Conservation (phyloP, 2,888 invertebrate genomes). For the Chrysolina oricalcia region DNA sequence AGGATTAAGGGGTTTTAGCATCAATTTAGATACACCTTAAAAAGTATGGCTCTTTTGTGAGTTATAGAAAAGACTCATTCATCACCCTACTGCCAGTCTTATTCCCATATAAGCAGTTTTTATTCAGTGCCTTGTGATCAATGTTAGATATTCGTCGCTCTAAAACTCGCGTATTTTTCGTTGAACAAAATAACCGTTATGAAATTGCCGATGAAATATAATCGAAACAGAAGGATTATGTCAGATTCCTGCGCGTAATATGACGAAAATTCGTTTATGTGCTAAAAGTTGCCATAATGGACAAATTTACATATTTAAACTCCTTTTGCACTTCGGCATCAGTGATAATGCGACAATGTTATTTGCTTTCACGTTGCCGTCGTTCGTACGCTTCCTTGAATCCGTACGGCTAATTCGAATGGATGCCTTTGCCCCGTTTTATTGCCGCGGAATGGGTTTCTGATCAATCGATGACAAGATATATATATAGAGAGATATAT, state of each 20-base stretch:
- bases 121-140: too few species aligned
- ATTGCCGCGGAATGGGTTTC: slow-evolving; percentile 45
- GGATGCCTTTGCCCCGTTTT: slow-evolving; percentile 48
- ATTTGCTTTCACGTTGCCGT: slow-evolving; percentile 36
- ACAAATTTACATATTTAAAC: slow-evolving; percentile 34
- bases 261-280: slow-evolving; percentile 10
- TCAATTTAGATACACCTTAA: too few species aligned
- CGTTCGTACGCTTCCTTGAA: slow-evolving; percentile 49
- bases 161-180: too few species aligned
- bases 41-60: too few species aligned
- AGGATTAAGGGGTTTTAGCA: too few species aligned
- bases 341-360: slow-evolving; percentile 19
- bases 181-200: neutral
- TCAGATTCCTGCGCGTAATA: neutral
- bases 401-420: slow-evolving; percentile 48
- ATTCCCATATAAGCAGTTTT: too few species aligned
- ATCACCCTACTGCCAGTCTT: too few species aligned
- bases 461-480: slow-evolving; percentile 48
- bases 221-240: slow-evolving; percentile 5
- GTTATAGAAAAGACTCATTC: too few species aligned
- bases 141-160: too few species aligned
- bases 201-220: neutral
- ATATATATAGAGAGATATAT: slow-evolving; percentile 26
- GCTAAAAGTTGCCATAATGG: slow-evolving; percentile 6
- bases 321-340: slow-evolving; percentile 8